Evolutionary conservation across 2,888 invertebrate genomes (phyloP).

Genomic region (Andricus curvator): DNA sequence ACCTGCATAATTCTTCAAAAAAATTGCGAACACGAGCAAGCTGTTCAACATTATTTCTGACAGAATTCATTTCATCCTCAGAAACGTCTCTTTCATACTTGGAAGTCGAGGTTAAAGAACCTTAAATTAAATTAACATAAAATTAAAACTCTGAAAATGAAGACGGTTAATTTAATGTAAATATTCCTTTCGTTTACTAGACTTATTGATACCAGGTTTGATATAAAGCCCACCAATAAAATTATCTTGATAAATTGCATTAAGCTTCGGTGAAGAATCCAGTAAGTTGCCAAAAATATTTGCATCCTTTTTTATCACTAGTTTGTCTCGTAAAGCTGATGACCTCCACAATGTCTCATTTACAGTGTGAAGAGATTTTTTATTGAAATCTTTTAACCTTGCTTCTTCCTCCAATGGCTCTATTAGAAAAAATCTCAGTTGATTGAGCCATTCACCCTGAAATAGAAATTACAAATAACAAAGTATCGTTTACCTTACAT

Average conservation of each 20-base stretch:
- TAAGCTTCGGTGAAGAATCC: not conserved
- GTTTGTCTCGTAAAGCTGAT: not conserved
- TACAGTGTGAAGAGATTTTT: not conserved
- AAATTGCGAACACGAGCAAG: not conserved
- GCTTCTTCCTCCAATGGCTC: slow-evolving; percentile 39
- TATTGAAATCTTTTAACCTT: not conserved
- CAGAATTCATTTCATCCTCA: not conserved
- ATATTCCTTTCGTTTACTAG: not conserved
- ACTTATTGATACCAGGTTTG: not conserved
- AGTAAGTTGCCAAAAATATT: slow-evolving; percentile 6
- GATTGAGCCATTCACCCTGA: slow-evolving; percentile 55
- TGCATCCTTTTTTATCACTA: not conserved
- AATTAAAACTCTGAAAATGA: not conserved
- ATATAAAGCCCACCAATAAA: not conserved
- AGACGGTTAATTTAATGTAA: not conserved
- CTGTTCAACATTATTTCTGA: not conserved
- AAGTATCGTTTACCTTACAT: not conserved
- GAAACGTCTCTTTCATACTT: not conserved
- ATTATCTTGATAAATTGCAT: not conserved
- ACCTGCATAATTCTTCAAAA: slow-evolving; percentile 21
- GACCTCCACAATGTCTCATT: not conserved
- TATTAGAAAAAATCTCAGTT: slow-evolving; percentile 50
- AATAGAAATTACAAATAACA: slow-evolving; percentile 21
- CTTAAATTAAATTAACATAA: not conserved
- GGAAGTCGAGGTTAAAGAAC: not conserved